phyloP scores from a whole-genome alignment of 2,797 vertebrate genomes.

The Trachurus trachurus region DNA sequence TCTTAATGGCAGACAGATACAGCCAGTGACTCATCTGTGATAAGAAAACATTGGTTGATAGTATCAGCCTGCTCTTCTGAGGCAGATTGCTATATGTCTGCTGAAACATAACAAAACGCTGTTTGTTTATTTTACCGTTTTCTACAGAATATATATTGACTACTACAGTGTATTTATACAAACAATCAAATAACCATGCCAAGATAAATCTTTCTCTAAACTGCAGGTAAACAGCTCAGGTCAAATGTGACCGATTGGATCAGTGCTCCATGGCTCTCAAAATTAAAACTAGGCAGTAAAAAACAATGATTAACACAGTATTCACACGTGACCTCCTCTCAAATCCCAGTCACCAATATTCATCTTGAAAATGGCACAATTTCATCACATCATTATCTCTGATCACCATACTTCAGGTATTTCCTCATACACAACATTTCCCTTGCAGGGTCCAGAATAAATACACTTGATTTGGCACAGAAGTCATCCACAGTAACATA shows the following conservation, averaged over 20 bases:
- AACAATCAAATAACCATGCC: neutral
- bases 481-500: neutral
- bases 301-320: neutral
- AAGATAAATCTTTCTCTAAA: neutral
- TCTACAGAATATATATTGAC: neutral
- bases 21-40: neutral
- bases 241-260: slow-evolving; percentile 23
- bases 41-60: neutral
- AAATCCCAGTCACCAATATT: neutral
- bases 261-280: neutral
- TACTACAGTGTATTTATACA: neutral
- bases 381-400: neutral
- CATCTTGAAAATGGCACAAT: neutral
- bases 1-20: neutral
- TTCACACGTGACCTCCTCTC: neutral
- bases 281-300: neutral
- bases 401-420: neutral
- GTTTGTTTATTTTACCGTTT: neutral
- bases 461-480: neutral
- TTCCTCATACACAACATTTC: neutral
- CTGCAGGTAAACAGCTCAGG: neutral
- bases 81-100: neutral
- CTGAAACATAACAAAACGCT: neutral
- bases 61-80: neutral
- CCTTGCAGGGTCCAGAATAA: neutral